A percentile compares a stretch with the other conserved stretches of the same genome.
Evolutionary conservation across 2,797 vertebrate genomes (phyloP).

Genomic region (Monodelphis domestica): DNA sequence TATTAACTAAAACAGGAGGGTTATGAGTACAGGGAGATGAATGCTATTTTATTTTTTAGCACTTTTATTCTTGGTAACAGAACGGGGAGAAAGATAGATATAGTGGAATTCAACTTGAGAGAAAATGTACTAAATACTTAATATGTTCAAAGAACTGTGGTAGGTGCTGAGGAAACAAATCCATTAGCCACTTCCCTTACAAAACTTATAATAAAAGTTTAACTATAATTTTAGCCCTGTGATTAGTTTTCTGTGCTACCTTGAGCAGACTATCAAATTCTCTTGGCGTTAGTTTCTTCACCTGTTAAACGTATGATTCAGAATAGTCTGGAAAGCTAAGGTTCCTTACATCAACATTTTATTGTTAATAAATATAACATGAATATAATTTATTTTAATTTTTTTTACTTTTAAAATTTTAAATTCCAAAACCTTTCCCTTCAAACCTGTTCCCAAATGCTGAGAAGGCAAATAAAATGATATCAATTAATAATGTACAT

Average conservation of each 20-base stretch:
- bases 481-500: neutral
- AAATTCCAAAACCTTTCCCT: neutral
- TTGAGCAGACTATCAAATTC: neutral
- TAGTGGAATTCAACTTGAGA: neutral
- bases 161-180: neutral
- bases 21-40: conserved; percentile 41
- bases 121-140: neutral
- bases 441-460: neutral
- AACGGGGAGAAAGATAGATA: neutral
- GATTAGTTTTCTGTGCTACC: neutral
- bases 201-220: neutral
- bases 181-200: neutral
- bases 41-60: conserved; percentile 50
- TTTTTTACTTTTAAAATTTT: neutral
- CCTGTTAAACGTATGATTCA: neutral
- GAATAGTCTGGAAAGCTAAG: neutral
- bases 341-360: neutral
- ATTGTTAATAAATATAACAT: neutral
- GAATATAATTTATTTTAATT: neutral
- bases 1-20: conserved; percentile 40
- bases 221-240: neutral
- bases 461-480: neutral
- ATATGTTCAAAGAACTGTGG: neutral
- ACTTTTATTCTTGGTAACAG: conserved; percentile 14
- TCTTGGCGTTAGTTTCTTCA: neutral